These are phyloP conservation scores for Ctenodactylus gundi DNA, from an alignment of 2,113 vertebrate species.

Conservation along the genomic window DNA sequence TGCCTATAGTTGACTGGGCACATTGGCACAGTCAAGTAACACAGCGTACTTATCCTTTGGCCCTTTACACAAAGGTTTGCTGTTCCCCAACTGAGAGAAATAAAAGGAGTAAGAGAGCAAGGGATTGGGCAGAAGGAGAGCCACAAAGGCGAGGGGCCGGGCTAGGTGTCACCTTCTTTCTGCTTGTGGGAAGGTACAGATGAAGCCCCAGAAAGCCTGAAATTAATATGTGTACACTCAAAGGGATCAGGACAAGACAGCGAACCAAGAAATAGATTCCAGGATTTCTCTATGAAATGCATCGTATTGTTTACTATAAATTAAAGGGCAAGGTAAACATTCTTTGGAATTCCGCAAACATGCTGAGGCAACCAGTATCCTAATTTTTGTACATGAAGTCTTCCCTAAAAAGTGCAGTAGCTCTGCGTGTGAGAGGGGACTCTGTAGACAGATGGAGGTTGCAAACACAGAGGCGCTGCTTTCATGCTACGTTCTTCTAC, in stretches of 20 bases:
- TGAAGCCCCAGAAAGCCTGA: background rate
- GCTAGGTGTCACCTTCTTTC: background rate
- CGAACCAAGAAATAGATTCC: background rate
- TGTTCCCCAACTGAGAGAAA: background rate
- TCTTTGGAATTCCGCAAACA: background rate
- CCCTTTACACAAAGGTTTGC: background rate
- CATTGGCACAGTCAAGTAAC: background rate
- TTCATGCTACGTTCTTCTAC: background rate
- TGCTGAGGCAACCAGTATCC: background rate
- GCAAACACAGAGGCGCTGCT: background rate
- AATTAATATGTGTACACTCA: background rate
- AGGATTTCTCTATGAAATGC: background rate
- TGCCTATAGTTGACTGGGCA: background rate
- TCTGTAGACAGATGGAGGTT: background rate
- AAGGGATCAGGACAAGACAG: background rate
- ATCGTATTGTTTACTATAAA: background rate
- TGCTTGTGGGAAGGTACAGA: accelerated
- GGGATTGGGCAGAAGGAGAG: background rate
- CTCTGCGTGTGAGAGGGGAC: no score
- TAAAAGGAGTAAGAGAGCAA: background rate
- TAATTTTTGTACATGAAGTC: background rate
- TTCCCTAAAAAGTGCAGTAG: background rate
- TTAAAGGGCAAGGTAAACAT: background rate
- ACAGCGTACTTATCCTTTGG: background rate
- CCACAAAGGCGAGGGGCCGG: no score